Percentiles rank a stretch among this genome's conserved stretches.
phyloP scores from a whole-genome alignment of 2,888 invertebrate genomes.

The Hetaerina titia region DNA sequence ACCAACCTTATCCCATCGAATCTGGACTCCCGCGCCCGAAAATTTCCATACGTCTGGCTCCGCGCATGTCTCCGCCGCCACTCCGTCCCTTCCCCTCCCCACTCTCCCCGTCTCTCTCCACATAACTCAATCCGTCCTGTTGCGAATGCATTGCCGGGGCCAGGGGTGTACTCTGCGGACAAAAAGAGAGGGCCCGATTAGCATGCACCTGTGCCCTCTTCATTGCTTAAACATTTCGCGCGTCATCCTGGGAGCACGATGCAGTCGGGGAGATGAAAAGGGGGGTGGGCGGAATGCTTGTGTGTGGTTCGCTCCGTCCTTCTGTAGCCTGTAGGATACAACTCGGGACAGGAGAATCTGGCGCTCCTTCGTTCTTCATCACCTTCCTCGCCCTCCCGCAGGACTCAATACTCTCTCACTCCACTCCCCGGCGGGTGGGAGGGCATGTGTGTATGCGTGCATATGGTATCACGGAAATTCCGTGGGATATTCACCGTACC shows the following conservation, averaged over 20 bases:
- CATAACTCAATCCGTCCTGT: conserved; percentile 9
- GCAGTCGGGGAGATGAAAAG: neutral
- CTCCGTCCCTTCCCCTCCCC: neutral
- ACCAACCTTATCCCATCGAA: neutral
- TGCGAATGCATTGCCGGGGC: neutral
- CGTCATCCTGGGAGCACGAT: neutral
- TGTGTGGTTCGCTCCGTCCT: too few species aligned
- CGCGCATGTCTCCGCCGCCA: neutral
- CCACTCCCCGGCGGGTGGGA: too few species aligned
- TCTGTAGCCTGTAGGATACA: neutral
- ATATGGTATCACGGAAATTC: too few species aligned
- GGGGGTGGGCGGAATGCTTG: neutral
- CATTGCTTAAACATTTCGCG: neutral
- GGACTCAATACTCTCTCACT: too few species aligned
- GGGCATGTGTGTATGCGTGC: too few species aligned
- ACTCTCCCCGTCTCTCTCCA: neutral
- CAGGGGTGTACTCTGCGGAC: too few species aligned
- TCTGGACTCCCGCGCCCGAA: neutral
- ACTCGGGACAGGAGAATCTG: neutral
- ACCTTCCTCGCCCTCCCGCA: neutral
- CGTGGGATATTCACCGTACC: too few species aligned
- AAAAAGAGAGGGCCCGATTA: neutral
- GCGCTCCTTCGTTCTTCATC: neutral
- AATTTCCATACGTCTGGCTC: neutral
- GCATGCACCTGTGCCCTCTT: neutral